These are phyloP conservation scores for Ptilorrhoa leucosticta DNA, from an alignment of 2,113 vertebrate genomes.

Conservation along the genomic window DNA sequence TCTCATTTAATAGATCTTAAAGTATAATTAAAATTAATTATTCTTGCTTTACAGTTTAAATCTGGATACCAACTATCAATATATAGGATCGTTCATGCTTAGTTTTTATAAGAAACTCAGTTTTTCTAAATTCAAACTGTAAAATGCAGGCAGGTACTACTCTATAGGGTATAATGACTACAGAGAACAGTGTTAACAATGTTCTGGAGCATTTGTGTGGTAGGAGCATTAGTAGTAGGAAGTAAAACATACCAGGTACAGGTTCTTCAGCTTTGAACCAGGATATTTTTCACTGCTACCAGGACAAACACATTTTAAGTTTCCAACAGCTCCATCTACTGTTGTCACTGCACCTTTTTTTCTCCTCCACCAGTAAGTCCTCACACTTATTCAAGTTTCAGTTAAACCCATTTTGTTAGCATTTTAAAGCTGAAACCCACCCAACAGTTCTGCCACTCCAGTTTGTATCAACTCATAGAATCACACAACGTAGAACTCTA, in stretches of 20 bases:
- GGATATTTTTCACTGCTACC: background rate
- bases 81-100: background rate
- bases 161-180: background rate
- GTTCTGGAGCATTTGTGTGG: background rate
- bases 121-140: background rate
- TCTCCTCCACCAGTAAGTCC: background rate
- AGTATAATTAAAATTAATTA: background rate
- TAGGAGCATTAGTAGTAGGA: background rate
- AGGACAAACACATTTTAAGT: background rate
- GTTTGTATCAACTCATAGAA: background rate
- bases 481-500: background rate
- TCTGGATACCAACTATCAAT: background rate
- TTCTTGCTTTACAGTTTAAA: background rate
- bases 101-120: background rate
- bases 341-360: background rate
- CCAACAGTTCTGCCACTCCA: background rate
- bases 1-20: background rate
- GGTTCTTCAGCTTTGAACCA: background rate
- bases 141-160: background rate
- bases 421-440: background rate
- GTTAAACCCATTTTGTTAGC: background rate
- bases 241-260: background rate
- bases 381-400: background rate
- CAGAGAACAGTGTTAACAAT: background rate
- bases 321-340: slow-evolving; percentile 59